Evolutionary conservation across 2,888 invertebrate genomes (phyloP), one percentile per base, ranked within the genome.

Genomic region (Ophion costatus): DNA sequence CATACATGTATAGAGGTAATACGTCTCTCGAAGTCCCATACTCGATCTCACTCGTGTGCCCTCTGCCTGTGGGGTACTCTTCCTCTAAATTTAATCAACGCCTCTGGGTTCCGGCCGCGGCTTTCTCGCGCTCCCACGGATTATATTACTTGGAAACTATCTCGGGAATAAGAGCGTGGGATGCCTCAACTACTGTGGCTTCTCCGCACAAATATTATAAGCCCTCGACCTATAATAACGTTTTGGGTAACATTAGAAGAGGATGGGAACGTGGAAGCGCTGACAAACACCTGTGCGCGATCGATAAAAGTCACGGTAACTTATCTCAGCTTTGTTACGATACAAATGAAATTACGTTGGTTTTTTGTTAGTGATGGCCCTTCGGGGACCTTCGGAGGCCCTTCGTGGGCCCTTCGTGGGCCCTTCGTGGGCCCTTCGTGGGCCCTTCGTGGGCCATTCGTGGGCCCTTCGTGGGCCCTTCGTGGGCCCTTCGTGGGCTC

Each of bases 91-190:
- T 91, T 91, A 91, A 91, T 91, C 90, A 91, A 89, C 88, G 88
- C 88, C 70, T 83, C 82, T 59, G 67, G 76, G 59, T 56, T 29
- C 64, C 61, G 56, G 24, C 57, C 24, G 24, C 11, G 24, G 38
- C 57, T 78, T 61, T 45, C 69, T 14, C 42, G 45, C 67, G 77
- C 80, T 81, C 82, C 77, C 78, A 59, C 70, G 87, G 88, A 90
- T 90, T 90, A 89, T 89, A 90, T 91, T 91, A 91, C 91, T 90
- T 90, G 82, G 85, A 86, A 91, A 90, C 91, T 90, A 90, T 88
- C 88, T 86, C 78, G 87, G 87, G 81, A 88, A 90, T 88, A 88
- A 85, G 82, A 83, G 71, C 71, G 82, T 67, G 79, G 79, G 61
- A 85, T 45, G 74, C 22, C 64, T 74, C 57, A 79, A 67, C 75